Conservation (phyloP, 2,888 invertebrate genomes). For the Lycia hirtaria region DNA sequence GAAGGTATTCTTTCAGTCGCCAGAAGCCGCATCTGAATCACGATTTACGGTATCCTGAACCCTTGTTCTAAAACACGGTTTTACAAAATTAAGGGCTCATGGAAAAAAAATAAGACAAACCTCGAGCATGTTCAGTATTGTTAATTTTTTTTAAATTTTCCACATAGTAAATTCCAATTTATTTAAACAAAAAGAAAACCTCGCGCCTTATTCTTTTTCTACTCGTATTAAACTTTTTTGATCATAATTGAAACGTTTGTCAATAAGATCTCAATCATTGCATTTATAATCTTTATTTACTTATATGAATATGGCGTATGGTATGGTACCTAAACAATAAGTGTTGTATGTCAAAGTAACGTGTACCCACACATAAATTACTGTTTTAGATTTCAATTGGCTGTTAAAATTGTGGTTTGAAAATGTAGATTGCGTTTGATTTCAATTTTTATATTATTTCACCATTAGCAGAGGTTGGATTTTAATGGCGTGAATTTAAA, state of each 20-base stretch:
- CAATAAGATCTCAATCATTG: no score
- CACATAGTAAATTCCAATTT: neutral
- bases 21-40: no score
- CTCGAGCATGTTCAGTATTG: slow-evolving; percentile 8
- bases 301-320: slow-evolving; percentile 10
- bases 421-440: slow-evolving; percentile 29
- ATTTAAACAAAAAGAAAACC: neutral
- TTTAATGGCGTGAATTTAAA: neutral
- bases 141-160: neutral
- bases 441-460: slow-evolving; percentile 32
- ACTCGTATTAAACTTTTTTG: neutral
- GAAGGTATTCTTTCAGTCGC: no score
- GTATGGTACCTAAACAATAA: slow-evolving; percentile 16
- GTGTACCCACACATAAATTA: slow-evolving; percentile 10
- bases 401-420: slow-evolving; percentile 23
- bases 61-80: no score
- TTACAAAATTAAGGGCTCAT: neutral
- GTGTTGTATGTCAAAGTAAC: slow-evolving; percentile 31
- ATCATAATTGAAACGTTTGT: no score
- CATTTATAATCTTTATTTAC: neutral
- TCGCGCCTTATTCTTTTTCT: slow-evolving; percentile 2
- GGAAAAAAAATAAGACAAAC: no score
- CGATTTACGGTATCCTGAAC: no score
- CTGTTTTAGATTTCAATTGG: slow-evolving; percentile 24
- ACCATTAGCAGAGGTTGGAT: slow-evolving; percentile 31